Conservation (phyloP, 2,113 vertebrate genomes). For the Synodontis membranacea region DNA sequence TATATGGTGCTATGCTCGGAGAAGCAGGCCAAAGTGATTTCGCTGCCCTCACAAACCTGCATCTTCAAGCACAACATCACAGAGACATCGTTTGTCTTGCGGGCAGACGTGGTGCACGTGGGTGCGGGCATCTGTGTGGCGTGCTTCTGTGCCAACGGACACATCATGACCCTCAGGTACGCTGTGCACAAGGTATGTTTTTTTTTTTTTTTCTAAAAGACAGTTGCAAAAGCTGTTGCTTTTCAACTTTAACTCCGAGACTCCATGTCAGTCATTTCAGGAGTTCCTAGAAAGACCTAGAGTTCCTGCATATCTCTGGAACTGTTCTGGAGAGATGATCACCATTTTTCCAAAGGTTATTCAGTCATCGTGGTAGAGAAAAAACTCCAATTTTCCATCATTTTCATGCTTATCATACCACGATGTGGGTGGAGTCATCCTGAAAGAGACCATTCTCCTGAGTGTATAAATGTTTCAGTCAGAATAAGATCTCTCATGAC, state of each 20-base stretch:
- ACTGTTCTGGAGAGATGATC: not conserved
- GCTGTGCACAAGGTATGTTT: not conserved
- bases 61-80: constrained; percentile 96
- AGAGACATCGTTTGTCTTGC: constrained; percentile 94
- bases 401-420: not conserved
- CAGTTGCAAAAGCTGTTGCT: too few relatives aligned
- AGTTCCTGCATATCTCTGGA: not conserved
- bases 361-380: not conserved
- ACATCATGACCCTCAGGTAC: constrained; percentile 99
- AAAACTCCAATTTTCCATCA: not conserved
- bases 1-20: constrained; percentile 97
- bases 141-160: constrained; percentile 98
- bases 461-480: not conserved
- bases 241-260: too few relatives aligned
- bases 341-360: not conserved
- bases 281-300: too few relatives aligned
- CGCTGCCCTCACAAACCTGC: constrained; percentile 92
- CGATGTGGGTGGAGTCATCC: not conserved
- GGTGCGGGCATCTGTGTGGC: constrained; percentile 88
- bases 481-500: not conserved
- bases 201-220: not conserved
- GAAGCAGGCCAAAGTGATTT: constrained; percentile 97
- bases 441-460: not conserved
- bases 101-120: constrained; percentile 89
- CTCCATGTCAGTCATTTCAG: too few relatives aligned